A percentile compares a stretch with the other conserved stretches of the same genome.
phyloP scores from a whole-genome alignment of 2,113 vertebrate species.

The Nothoprocta perdicaria region DNA sequence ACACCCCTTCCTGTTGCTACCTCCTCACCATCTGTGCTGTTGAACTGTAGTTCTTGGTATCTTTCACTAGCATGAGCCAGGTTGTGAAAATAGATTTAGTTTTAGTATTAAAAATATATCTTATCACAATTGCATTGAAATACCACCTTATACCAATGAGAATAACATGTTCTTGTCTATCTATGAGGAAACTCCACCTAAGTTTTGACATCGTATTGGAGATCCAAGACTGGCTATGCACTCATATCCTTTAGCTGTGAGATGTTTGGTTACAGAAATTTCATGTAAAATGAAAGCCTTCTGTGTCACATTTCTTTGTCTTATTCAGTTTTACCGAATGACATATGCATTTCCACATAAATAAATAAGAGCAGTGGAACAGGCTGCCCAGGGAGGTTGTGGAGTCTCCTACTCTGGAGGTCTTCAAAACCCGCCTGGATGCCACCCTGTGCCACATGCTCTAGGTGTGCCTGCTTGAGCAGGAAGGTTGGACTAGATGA shows the following conservation, averaged over 20 bases:
- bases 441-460: too few species aligned
- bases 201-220: background rate
- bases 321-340: background rate
- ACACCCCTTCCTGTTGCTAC: background rate
- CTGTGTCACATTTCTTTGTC: background rate
- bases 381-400: too few species aligned
- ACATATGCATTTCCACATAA: background rate
- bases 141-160: background rate
- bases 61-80: background rate
- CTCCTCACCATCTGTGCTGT: too few species aligned
- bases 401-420: too few species aligned
- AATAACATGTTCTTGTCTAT: background rate
- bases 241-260: background rate
- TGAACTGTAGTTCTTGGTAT: background rate
- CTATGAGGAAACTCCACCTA: background rate
- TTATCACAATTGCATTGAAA: background rate
- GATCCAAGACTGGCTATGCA: background rate
- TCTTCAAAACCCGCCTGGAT: too few species aligned
- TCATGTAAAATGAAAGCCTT: background rate
- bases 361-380: too few species aligned
- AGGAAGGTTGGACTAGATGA: too few species aligned
- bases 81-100: background rate
- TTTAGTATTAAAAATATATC: background rate
- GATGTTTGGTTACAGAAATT: background rate
- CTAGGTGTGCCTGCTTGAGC: too few species aligned